These are phyloP conservation scores for Machaerirhynchus nigripectus DNA, from an alignment of 2,113 vertebrate genomes.

Conservation along the genomic window DNA sequence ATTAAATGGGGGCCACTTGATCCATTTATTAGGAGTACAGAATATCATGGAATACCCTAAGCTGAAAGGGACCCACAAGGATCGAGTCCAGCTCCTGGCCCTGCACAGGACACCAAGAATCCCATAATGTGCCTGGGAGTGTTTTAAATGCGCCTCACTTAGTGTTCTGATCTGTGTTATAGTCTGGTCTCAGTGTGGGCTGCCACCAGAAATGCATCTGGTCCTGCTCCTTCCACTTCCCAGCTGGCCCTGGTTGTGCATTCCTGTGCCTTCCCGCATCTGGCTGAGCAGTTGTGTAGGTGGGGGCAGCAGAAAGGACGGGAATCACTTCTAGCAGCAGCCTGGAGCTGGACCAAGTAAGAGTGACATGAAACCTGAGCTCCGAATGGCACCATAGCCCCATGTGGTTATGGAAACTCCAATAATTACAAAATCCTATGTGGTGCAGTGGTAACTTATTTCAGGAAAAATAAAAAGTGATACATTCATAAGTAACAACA, in stretches of 20 bases:
- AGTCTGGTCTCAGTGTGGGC: background rate
- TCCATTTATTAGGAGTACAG: background rate
- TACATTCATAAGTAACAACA: fast-evolving
- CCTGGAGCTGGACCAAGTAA: background rate
- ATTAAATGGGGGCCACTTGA: background rate
- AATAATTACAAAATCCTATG: background rate
- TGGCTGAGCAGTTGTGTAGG: background rate
- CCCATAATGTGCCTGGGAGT: background rate
- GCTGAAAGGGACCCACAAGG: background rate
- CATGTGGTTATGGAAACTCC: background rate
- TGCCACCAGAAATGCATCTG: background rate
- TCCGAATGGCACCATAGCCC: background rate
- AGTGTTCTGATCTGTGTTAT: background rate
- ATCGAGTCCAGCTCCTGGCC: background rate
- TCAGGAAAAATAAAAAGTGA: background rate
- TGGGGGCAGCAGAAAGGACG: background rate
- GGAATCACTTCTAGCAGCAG: background rate
- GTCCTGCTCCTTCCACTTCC: background rate
- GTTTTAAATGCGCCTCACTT: background rate
- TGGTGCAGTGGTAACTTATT: background rate
- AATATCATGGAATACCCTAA: background rate
- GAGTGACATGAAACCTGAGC: background rate
- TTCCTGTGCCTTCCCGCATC: background rate
- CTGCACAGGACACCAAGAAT: background rate
- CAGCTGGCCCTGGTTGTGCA: background rate